phyloP scores from a whole-genome alignment of 2,113 vertebrate species.

The Xyliphius kryptos region DNA sequence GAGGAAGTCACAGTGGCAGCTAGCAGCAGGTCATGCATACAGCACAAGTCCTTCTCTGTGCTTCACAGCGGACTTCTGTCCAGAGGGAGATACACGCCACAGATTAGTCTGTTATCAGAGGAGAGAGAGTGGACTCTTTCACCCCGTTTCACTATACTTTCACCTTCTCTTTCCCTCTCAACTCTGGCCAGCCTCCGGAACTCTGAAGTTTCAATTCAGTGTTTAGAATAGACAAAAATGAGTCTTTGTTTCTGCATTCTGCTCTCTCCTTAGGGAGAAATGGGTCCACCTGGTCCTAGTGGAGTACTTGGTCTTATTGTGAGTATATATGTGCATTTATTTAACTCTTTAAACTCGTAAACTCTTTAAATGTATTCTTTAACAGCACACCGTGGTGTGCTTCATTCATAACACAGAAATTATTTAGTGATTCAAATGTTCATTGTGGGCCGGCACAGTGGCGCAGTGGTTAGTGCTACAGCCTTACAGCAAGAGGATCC shows the following conservation, averaged over 20 bases:
- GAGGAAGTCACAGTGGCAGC: constrained; percentile 52
- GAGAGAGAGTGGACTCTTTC: not conserved
- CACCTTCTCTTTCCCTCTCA: too few species aligned
- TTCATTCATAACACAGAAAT: too few species aligned
- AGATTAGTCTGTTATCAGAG: constrained; percentile 36
- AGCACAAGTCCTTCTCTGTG: constrained; percentile 53
- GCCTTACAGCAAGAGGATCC: too few species aligned
- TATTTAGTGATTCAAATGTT: too few species aligned
- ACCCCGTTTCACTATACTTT: constrained; percentile 5
- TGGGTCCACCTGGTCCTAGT: constrained; percentile 82
- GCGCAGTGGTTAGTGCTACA: too few species aligned
- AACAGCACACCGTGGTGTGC: too few species aligned
- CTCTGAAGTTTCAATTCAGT: not conserved
- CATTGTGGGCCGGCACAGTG: too few species aligned
- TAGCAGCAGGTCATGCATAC: constrained; percentile 39
- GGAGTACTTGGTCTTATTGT: constrained; percentile 90
- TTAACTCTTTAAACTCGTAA: too few species aligned
- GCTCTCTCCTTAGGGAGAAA: constrained; percentile 71
- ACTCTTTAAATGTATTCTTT: too few species aligned
- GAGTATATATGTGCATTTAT: too few species aligned
- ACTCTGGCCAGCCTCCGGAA: constrained; percentile 11
- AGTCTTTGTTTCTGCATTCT: constrained; percentile 49
- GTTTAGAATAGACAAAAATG: constrained; percentile 39
- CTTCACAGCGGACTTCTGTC: constrained; percentile 33
- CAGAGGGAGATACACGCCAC: constrained; percentile 22